Evolutionary conservation across 2,797 vertebrate species (phyloP).

Genomic region (Gallirallus australis): DNA sequence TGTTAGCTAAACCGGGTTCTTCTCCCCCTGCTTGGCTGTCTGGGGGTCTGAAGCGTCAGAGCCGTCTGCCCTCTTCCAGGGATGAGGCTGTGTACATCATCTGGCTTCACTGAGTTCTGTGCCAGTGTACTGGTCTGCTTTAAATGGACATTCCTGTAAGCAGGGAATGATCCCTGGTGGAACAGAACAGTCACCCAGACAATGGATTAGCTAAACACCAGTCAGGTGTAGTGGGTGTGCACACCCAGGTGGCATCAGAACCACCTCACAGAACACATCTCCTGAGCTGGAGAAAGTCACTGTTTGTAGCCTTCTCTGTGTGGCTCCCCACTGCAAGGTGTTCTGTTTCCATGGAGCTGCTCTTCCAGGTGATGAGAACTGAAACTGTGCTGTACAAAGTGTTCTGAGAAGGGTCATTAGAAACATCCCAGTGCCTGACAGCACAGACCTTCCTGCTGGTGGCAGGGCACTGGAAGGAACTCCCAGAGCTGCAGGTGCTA

Average conservation of each 20-base stretch:
- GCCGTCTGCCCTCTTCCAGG: background rate
- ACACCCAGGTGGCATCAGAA: background rate
- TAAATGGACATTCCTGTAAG: background rate
- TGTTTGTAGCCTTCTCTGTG: background rate
- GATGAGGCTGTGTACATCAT: background rate
- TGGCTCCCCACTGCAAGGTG: background rate
- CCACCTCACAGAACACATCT: background rate
- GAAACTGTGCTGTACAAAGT: background rate
- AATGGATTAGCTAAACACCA: background rate
- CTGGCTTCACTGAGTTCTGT: background rate
- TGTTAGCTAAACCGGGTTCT: background rate
- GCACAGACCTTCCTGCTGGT: background rate
- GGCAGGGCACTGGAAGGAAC: background rate
- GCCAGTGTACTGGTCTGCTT: background rate
- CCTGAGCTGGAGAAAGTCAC: background rate
- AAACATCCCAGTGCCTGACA: background rate
- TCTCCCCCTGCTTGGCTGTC: background rate
- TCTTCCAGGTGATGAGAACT: background rate
- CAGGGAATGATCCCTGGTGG: background rate
- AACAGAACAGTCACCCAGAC: background rate
- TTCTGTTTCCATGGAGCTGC: background rate
- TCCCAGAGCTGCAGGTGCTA: accelerated
- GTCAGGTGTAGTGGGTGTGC: background rate
- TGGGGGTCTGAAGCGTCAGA: background rate
- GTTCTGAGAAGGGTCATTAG: background rate